Conservation (phyloP, 2,797 vertebrate species). For the Echeneis naucrates region DNA sequence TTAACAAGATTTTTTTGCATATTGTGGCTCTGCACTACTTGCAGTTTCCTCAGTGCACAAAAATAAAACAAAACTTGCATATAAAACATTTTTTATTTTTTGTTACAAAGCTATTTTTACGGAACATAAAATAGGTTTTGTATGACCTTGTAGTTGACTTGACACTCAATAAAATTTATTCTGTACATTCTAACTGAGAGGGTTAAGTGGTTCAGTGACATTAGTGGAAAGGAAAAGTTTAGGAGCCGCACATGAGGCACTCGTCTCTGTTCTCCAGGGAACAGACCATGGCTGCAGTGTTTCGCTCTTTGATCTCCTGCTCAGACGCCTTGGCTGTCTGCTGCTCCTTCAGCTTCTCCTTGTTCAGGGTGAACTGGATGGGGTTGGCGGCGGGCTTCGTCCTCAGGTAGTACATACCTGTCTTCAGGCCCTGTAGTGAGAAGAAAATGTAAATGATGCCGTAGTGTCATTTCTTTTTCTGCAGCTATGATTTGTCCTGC, state of each 20-base stretch:
- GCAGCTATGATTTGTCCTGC: rapidly evolving
- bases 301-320: slow-evolving; percentile 89
- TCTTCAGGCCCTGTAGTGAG: slow-evolving; percentile 92
- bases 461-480: rapidly evolving
- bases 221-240: slow-evolving; percentile 31
- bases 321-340: slow-evolving; percentile 69
- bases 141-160: slow-evolving; percentile 3
- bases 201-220: too few relatives aligned
- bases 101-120: slow-evolving; percentile 21
- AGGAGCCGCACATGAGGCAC: slow-evolving; percentile 97
- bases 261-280: slow-evolving; percentile 96
- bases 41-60: background rate
- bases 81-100: slow-evolving; percentile 36
- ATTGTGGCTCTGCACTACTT: too few relatives aligned
- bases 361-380: slow-evolving; percentile 98
- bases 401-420: slow-evolving; percentile 97
- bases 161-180: slow-evolving; percentile 15
- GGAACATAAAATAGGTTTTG: slow-evolving; percentile 32
- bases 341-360: slow-evolving; percentile 92
- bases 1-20: too few relatives aligned
- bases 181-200: slow-evolving; percentile 31
- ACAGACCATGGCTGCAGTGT: slow-evolving; percentile 96
- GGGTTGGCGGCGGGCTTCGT: slow-evolving; percentile 97
- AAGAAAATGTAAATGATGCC: background rate
- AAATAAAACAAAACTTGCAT: background rate